Percentiles rank a stretch among this genome's conserved stretches.
Evolutionary conservation across 2,888 invertebrate species (phyloP).

Genomic region (Phyto melanocephala): DNA sequence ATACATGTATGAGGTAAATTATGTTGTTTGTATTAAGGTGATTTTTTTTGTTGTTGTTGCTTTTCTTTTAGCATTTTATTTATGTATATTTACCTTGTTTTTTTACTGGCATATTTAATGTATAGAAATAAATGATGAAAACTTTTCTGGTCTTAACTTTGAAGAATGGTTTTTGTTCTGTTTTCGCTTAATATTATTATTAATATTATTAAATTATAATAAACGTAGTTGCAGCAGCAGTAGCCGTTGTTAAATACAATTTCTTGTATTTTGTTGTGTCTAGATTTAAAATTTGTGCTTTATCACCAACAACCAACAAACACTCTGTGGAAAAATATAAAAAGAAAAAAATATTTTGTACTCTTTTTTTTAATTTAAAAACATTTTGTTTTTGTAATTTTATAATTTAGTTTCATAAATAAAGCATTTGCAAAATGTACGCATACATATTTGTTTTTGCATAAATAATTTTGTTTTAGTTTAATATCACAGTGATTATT

Average conservation of each 20-base stretch:
- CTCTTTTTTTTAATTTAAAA: conserved; percentile 10
- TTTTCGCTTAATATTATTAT: background rate
- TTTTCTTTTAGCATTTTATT: background rate
- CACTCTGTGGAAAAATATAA: conserved; percentile 34
- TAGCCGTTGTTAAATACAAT: conserved; percentile 19
- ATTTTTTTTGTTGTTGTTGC: background rate
- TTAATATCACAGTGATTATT: conserved; percentile 30
- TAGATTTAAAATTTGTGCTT: conserved; percentile 53
- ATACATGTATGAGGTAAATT: background rate
- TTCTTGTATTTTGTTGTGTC: conserved; percentile 12
- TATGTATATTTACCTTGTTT: conserved; percentile 68
- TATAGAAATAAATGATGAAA: conserved; percentile 63
- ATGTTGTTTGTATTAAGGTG: background rate
- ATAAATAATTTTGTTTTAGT: conserved; percentile 27
- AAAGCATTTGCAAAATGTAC: too few species aligned
- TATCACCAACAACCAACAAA: conserved; percentile 55
- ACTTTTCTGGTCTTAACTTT: conserved; percentile 41
- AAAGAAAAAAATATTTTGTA: background rate
- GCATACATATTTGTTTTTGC: conserved; percentile 38
- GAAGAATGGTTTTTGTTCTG: conserved; percentile 15
- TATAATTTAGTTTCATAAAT: background rate
- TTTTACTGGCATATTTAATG: conserved; percentile 77
- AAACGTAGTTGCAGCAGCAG: conserved; percentile 21
- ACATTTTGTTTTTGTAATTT: background rate
- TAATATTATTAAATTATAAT: conserved; percentile 14